Conservation (phyloP, 2,797 vertebrate genomes). For the Gymnodraco acuticeps region DNA sequence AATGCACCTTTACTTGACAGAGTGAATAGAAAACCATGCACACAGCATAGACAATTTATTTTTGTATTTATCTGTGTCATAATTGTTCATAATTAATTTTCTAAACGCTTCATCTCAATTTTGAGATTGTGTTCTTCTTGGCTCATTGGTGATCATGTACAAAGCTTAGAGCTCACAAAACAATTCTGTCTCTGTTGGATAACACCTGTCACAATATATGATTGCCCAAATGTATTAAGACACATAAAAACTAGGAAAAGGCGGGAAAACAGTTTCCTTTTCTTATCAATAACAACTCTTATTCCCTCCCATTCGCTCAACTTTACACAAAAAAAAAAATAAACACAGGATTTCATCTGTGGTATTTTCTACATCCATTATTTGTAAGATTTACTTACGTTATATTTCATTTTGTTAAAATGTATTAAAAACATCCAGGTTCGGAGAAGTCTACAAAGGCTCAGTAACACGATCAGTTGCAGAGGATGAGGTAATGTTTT, state of each 20-base stretch:
- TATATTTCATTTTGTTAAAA: constrained; percentile 61
- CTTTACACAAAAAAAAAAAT: constrained; percentile 41
- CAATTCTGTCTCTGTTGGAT: constrained; percentile 23
- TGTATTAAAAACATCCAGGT: constrained; percentile 60
- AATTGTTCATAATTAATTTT: constrained; percentile 22
- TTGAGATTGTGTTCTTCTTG: constrained; percentile 72
- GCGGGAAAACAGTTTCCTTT: constrained; percentile 10
- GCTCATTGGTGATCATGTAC: constrained; percentile 56
- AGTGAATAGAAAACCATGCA: constrained; percentile 53
- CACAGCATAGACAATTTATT: constrained; percentile 42
- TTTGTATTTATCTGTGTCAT: constrained; percentile 15
- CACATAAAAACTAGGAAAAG: constrained; percentile 17
- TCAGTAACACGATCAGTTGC: constrained; percentile 44
- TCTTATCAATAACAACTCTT: background rate
- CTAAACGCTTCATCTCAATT: constrained; percentile 46
- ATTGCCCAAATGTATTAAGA: constrained; percentile 20
- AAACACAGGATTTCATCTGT: constrained; percentile 28
- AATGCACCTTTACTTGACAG: constrained; percentile 24
- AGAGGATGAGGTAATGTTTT: constrained; percentile 47
- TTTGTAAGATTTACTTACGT: constrained; percentile 52
- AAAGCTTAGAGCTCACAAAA: constrained; percentile 49
- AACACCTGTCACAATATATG: constrained; percentile 28
- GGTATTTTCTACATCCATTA: constrained; percentile 30
- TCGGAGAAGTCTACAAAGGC: constrained; percentile 64
- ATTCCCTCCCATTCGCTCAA: constrained; percentile 6